These are phyloP conservation scores for Polymixis lichenea DNA, from an alignment of 2,888 invertebrate species.

Conservation along the genomic window DNA sequence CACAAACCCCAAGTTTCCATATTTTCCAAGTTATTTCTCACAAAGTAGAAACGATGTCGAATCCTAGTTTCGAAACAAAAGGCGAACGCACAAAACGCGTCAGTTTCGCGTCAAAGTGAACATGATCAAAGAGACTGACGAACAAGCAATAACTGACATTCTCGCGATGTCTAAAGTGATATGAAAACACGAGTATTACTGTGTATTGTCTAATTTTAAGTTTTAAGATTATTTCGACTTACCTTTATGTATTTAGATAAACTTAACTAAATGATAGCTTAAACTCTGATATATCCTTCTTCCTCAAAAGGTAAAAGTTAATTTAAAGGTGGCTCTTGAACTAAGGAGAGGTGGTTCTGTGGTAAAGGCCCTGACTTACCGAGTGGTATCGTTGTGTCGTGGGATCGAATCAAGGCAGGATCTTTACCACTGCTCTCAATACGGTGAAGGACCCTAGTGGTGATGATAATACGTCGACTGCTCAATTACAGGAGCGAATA, in stretches of 20 bases:
- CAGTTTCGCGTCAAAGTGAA: constrained; percentile 37
- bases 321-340: not conserved
- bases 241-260: not conserved
- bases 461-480: too few species aligned
- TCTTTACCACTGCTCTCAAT: too few species aligned
- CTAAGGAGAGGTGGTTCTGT: too few species aligned
- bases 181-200: not conserved
- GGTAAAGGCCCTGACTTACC: too few species aligned
- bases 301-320: not conserved
- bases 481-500: too few species aligned
- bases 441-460: too few species aligned
- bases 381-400: too few species aligned
- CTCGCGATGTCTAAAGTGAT: constrained; percentile 18
- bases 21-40: constrained; percentile 6
- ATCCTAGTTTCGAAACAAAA: constrained; percentile 43
- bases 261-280: not conserved
- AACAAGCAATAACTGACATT: constrained; percentile 20
- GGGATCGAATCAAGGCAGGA: too few species aligned
- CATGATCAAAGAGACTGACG: constrained; percentile 43
- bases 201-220: not conserved
- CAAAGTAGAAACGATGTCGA: not conserved
- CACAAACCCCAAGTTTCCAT: not conserved
- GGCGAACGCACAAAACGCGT: constrained; percentile 25
- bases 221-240: not conserved
- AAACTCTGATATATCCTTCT: not conserved